Evolutionary conservation across 2,888 invertebrate genomes (phyloP).

Genomic region (Parthenolecanium corni): DNA sequence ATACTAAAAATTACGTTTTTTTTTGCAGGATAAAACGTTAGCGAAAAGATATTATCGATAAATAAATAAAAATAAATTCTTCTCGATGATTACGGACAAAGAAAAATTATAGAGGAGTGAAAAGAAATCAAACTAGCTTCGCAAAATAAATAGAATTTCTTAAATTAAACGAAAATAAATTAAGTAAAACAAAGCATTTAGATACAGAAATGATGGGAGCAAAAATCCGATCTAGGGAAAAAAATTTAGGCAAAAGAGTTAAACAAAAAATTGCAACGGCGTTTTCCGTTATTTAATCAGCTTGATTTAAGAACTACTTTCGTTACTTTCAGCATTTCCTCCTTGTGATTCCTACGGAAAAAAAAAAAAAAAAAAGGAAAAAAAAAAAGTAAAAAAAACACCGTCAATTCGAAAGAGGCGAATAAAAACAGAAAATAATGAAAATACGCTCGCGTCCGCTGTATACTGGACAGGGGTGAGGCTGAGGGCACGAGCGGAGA

Average conservation of each 20-base stretch:
- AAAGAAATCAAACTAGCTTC: constrained; percentile 25
- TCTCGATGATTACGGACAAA: constrained; percentile 15
- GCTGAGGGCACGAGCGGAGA: no score
- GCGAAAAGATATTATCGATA: background rate
- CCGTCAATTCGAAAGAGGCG: background rate
- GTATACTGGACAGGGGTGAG: no score
- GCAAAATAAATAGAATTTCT: constrained; percentile 26
- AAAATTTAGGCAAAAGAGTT: constrained; percentile 7
- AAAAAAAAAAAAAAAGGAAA: constrained; percentile 4
- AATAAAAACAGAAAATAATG: background rate
- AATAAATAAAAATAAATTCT: constrained; percentile 8
- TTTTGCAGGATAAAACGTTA: background rate
- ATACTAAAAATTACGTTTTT: background rate
- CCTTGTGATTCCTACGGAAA: constrained; percentile 22
- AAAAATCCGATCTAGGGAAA: constrained; percentile 12
- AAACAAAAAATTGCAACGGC: constrained; percentile 21
- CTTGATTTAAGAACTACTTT: constrained; percentile 27
- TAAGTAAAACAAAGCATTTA: constrained; percentile 28
- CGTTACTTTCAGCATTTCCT: constrained; percentile 28
- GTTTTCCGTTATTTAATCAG: background rate
- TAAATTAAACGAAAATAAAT: constrained; percentile 28
- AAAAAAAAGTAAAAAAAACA: background rate
- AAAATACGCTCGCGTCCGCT: no score
- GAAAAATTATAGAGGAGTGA: constrained; percentile 5
- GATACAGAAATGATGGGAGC: constrained; percentile 24